phyloP scores from a whole-genome alignment of 2,113 vertebrate genomes.

The Ciconia stormi region DNA sequence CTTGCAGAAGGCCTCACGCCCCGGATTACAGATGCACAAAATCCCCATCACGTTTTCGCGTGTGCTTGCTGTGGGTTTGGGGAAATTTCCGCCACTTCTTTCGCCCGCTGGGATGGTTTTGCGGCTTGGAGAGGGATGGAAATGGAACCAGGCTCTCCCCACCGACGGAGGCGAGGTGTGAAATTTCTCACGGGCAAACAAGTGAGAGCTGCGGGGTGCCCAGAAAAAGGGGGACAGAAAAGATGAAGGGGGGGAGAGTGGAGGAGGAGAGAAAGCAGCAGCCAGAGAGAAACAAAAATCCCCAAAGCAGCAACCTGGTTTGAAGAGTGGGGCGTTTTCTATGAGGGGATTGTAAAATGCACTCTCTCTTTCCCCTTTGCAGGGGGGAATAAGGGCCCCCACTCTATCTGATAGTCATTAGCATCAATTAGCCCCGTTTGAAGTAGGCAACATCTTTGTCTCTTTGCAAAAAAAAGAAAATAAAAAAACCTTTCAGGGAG shows the following conservation, averaged over 20 bases:
- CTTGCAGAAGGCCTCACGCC: background rate
- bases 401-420: constrained; percentile 92
- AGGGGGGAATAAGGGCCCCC: constrained; percentile 71
- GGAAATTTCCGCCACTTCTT: background rate
- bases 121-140: background rate
- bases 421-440: constrained; percentile 92
- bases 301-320: constrained; percentile 37
- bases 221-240: background rate
- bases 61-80: background rate
- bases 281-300: constrained; percentile 56
- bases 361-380: constrained; percentile 72
- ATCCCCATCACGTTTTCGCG: background rate
- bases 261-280: background rate
- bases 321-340: constrained; percentile 66
- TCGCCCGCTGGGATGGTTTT: background rate
- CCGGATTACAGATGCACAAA: background rate
- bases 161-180: constrained; percentile 56
- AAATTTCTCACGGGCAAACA: constrained; percentile 78
- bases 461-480: constrained; percentile 72
- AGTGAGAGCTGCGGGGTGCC: constrained; percentile 60
- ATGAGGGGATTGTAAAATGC: constrained; percentile 77
- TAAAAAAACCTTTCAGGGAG: constrained; percentile 72
- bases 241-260: background rate
- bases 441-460: constrained; percentile 84
- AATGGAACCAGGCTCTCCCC: background rate